Evolutionary conservation across 2,797 vertebrate species (phyloP).

Genomic region (Fundulus diaphanus): DNA sequence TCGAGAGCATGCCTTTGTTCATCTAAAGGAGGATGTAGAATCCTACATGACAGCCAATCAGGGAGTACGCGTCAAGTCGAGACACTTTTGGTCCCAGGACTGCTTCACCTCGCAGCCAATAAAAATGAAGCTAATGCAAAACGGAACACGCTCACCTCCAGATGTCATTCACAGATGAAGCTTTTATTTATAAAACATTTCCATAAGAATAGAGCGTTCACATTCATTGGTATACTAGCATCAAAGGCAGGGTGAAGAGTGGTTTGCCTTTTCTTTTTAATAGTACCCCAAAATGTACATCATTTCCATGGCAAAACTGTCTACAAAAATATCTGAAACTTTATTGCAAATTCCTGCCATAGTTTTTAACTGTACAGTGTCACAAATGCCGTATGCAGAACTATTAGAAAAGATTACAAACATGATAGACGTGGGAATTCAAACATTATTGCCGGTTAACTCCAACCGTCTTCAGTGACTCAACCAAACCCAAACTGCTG

Average conservation of each 20-base stretch:
- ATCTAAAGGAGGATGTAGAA: conserved; percentile 27
- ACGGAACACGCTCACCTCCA: conserved; percentile 28
- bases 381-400: conserved; percentile 64
- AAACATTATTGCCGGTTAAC: conserved; percentile 57
- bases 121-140: conserved; percentile 19
- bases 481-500: conserved; percentile 47
- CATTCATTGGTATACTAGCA: conserved; percentile 83
- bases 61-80: conserved; percentile 24
- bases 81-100: conserved; percentile 32
- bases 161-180: conserved; percentile 65
- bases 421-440: conserved; percentile 43
- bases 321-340: conserved; percentile 66
- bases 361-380: conserved; percentile 69
- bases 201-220: conserved; percentile 75
- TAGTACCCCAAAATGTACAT: conserved; percentile 48
- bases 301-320: conserved; percentile 48
- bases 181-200: conserved; percentile 79
- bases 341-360: conserved; percentile 71
- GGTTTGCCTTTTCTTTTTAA: conserved; percentile 34
- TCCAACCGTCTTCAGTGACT: conserved; percentile 51
- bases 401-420: conserved; percentile 65
- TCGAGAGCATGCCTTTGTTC: conserved; percentile 43
- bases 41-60: conserved; percentile 60
- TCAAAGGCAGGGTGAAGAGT: conserved; percentile 68
- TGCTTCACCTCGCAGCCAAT: conserved; percentile 44